Evolutionary conservation across 2,113 vertebrate genomes (phyloP).

Genomic region (Elephantulus edwardii): DNA sequence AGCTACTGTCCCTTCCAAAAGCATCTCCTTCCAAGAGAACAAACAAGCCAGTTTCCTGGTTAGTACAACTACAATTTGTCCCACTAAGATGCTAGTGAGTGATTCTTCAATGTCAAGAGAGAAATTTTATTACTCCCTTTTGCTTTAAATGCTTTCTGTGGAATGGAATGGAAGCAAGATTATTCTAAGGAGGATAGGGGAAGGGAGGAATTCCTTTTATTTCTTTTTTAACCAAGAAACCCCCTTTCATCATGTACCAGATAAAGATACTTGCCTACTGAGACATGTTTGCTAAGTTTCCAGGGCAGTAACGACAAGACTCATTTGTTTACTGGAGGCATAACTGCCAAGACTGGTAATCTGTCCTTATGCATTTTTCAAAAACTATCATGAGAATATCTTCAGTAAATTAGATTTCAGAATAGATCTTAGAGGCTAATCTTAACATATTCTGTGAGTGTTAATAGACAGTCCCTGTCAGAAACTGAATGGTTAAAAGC

Average conservation of each 20-base stretch:
- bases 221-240: constrained; percentile 4
- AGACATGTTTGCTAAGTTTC: constrained; percentile 55
- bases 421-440: constrained; percentile 52
- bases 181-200: neutral
- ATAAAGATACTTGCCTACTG: constrained; percentile 42
- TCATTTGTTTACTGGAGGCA: constrained; percentile 69
- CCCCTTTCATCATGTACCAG: constrained; percentile 1
- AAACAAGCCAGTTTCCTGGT: constrained; percentile 1
- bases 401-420: constrained; percentile 66
- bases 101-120: neutral
- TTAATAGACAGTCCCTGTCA: neutral
- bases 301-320: constrained; percentile 63
- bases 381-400: constrained; percentile 46
- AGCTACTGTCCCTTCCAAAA: neutral
- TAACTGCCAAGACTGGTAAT: constrained; percentile 65
- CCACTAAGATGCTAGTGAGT: constrained; percentile 10
- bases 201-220: neutral
- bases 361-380: constrained; percentile 55
- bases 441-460: constrained; percentile 22
- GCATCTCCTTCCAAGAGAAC: constrained; percentile 34
- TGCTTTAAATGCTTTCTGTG: constrained; percentile 9
- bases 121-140: constrained; percentile 43
- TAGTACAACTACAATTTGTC: constrained; percentile 6
- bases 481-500: neutral
- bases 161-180: neutral